Base-by-base conservation (phyloP, 30 jellyfish, hydroid and myxozoan species). In the Cassiopea andromeda region DNA sequence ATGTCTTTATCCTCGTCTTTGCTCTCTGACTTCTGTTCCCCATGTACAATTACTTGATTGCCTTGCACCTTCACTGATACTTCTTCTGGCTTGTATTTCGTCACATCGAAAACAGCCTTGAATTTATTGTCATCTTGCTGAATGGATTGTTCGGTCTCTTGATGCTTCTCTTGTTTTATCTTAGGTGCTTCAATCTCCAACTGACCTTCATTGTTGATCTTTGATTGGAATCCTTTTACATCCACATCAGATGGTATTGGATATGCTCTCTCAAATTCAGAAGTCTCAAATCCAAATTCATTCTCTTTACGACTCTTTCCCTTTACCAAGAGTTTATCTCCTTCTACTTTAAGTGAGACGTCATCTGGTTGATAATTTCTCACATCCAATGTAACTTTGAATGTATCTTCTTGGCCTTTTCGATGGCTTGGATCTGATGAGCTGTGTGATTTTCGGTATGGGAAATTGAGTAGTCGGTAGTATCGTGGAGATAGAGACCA, bases 31-130 rank as follows among this genome's bases (percentile, higher is more conserved):
- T 91, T 79, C 45, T 84, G 75, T 44, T 87, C 93, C 16, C 92
- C 98, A n/a, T 18, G 59, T 19, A 92, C 73, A 19, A 71, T 54
- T 54, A 92, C 69, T 10, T 70, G 44, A 5, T 85, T 70, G 18
- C 91, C 98, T n/a, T 85, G 83, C 7, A 92, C 87, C 44, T 80
- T 94, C 16, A 92, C 93, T 17, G 93, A 16, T 14, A 92, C 89
- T 19, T 92, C 94, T 6, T 74, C 97, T 48, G 98, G 98, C 19
- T 87, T 87, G 66, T 71, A 92, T 38, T 77, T 93, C 0, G 43
- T 44, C 18, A 78, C 87, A 54, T 78, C 82, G 68, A 92, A 72
- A 27, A 81, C 60, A 45, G 74, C 73, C 46, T 77, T 87, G 94
- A 74, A 92, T 12, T 58, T 84, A 7, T 73, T 81, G 38, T 91